phyloP scores from a whole-genome alignment of 2,113 vertebrate genomes.

The Glaucidium brasilianum region DNA sequence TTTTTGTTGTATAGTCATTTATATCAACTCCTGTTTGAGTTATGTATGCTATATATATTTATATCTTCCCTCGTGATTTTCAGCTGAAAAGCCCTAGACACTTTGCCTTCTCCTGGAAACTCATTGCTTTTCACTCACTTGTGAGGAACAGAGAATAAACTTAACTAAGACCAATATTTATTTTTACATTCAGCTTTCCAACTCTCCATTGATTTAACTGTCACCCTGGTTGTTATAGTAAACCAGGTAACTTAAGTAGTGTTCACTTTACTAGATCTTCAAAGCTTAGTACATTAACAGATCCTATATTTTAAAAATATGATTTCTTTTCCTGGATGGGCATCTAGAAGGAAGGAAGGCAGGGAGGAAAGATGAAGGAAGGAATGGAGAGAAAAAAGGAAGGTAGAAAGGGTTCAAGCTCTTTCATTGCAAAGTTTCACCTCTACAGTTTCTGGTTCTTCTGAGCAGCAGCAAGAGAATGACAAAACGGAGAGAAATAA shows the following conservation, averaged over 20 bases:
- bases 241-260: background rate
- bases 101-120: background rate
- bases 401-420: background rate
- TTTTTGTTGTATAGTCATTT: background rate
- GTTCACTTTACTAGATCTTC: background rate
- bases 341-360: background rate
- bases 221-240: background rate
- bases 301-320: background rate
- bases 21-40: background rate
- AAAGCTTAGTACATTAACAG: background rate
- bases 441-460: background rate
- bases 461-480: background rate
- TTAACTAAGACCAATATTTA: background rate
- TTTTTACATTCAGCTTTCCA: background rate
- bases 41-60: background rate
- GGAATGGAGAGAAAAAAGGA: background rate
- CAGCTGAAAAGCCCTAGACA: background rate
- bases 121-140: background rate
- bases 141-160: background rate
- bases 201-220: background rate
- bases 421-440: background rate
- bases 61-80: background rate
- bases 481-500: background rate
- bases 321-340: background rate
- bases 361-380: background rate